Percentiles rank a stretch among this genome's conserved stretches.
Conservation (phyloP, 2,888 invertebrate species). For the Drepanosiphum platanoidis region DNA sequence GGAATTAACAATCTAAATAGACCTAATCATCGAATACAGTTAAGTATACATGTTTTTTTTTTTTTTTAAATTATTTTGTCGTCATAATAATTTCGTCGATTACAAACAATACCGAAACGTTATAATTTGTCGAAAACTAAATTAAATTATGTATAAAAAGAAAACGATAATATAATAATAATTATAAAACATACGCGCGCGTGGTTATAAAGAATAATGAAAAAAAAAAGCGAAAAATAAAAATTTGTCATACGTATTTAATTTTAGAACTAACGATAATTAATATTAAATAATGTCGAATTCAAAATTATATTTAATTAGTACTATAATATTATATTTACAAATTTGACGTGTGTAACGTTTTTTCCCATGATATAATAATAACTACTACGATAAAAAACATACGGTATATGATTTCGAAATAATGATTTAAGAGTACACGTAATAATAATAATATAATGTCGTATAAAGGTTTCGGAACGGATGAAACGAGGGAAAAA, state of each 20-base stretch:
- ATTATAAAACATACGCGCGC: neutral
- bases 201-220: slow-evolving; percentile 9
- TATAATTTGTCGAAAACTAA: neutral
- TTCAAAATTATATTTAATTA: slow-evolving; percentile 21
- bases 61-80: slow-evolving; percentile 10
- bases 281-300: neutral
- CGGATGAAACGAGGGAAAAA: neutral
- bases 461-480: neutral
- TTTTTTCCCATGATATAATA: neutral
- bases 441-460: neutral
- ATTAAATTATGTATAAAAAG: neutral
- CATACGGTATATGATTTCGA: neutral
- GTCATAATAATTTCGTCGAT: neutral
- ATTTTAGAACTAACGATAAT: slow-evolving; percentile 9
- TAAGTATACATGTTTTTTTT: neutral
- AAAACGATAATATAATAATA: neutral
- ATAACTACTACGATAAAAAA: neutral
- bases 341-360: slow-evolving; percentile 11
- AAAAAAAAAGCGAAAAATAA: slow-evolving; percentile 32
- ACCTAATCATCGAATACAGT: neutral
- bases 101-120: neutral
- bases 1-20: neutral
- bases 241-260: neutral
- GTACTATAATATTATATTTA: slow-evolving; percentile 33
- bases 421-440: neutral